Evolutionary conservation across 2,113 vertebrate genomes (phyloP).

Genomic region (Seriola dumerili): DNA sequence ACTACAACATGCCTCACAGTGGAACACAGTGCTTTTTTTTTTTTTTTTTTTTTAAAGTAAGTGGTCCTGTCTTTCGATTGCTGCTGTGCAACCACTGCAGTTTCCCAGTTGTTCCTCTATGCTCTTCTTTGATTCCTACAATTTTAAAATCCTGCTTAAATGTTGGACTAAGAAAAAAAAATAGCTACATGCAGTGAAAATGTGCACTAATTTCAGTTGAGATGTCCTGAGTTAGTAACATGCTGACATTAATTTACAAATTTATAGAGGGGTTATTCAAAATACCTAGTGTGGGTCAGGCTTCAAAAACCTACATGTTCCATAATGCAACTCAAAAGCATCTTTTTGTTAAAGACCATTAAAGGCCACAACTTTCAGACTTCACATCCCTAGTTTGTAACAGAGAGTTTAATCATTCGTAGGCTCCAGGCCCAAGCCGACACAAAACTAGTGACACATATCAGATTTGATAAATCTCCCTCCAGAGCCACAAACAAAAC

Average conservation of each 20-base stretch:
- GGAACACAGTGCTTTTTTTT: background rate
- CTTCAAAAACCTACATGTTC: background rate
- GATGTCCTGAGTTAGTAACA: background rate
- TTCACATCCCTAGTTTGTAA: background rate
- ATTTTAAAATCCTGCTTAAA: background rate
- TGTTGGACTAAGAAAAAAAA: background rate
- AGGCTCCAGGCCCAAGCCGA: background rate
- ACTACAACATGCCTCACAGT: background rate
- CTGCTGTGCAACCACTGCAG: background rate
- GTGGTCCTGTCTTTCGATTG: background rate
- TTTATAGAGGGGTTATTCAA: no score
- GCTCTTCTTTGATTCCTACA: background rate
- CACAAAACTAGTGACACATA: background rate
- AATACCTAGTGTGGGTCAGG: background rate
- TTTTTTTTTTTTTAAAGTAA: constrained; percentile 1
- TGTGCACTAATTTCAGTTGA: background rate
- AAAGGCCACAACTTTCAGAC: constrained; percentile 1
- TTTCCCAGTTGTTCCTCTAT: background rate
- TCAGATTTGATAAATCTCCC: background rate
- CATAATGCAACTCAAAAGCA: background rate
- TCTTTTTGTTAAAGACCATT: background rate
- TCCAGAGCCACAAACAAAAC: background rate
- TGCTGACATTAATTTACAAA: background rate
- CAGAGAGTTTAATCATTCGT: background rate
- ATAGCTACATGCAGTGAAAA: background rate